Percentiles rank a stretch among this genome's conserved stretches.
Conservation (phyloP, 2,797 vertebrate species). For the Mus caroli region DNA sequence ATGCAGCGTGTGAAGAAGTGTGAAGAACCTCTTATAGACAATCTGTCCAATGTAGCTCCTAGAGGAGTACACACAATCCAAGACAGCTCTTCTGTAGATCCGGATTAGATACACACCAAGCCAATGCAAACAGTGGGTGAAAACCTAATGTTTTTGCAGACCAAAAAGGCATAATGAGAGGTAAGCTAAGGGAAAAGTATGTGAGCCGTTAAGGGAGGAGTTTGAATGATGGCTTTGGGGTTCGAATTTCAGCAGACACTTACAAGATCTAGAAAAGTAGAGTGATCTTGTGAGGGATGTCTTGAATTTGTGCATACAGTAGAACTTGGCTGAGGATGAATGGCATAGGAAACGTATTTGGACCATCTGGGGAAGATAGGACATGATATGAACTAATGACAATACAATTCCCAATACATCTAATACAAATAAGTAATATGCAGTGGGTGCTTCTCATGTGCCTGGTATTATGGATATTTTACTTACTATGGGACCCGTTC, state of each 20-base stretch:
- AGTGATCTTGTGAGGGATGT: not conserved
- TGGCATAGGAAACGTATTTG: not conserved
- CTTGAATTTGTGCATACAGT: not conserved
- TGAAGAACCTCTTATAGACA: not conserved
- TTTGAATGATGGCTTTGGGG: slow-evolving; percentile 9
- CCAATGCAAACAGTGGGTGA: not conserved
- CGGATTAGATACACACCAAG: not conserved
- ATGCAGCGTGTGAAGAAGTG: not conserved
- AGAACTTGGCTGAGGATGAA: not conserved
- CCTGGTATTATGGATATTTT: not conserved
- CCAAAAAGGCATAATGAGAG: not conserved
- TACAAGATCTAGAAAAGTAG: slow-evolving; percentile 1
- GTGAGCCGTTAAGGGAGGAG: not conserved
- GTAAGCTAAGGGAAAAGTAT: not conserved
- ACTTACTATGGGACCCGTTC: not conserved
- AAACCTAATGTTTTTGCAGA: slow-evolving; percentile 13
- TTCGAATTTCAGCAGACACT: not conserved
- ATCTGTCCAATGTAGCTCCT: not conserved
- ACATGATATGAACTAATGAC: not conserved
- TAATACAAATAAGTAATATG: not conserved
- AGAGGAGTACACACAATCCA: not conserved
- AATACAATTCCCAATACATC: not conserved
- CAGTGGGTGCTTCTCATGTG: not conserved
- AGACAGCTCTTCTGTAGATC: not conserved
- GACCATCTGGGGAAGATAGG: not conserved